These are phyloP conservation scores for Leucania comma DNA, from an alignment of 2,888 invertebrate genomes.

Conservation along the genomic window DNA sequence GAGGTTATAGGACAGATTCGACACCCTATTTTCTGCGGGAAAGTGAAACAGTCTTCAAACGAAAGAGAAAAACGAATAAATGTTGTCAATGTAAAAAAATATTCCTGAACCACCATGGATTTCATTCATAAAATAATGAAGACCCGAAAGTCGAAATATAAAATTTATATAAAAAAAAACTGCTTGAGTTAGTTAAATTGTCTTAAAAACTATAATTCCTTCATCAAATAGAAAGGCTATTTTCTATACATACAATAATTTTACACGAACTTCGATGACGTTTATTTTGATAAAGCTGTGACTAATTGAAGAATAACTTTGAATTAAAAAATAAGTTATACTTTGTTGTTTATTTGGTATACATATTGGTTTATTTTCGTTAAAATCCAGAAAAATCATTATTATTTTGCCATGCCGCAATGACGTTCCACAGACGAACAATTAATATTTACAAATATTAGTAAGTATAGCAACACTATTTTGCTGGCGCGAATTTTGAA, in stretches of 20 bases:
- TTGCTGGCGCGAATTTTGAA: constrained; percentile 31
- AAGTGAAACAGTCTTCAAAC: constrained; percentile 88
- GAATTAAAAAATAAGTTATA: background rate
- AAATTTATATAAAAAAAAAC: background rate
- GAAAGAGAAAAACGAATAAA: constrained; percentile 86
- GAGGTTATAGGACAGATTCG: constrained; percentile 91
- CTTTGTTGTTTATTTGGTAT: background rate
- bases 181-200: background rate
- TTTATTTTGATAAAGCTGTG: background rate
- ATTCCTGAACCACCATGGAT: constrained; percentile 60
- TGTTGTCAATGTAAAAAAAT: constrained; percentile 83
- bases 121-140: constrained; percentile 72
- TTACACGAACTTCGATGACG: background rate
- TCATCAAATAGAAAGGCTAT: background rate
- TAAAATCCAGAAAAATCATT: constrained; percentile 3
- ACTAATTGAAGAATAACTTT: background rate
- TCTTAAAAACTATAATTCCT: background rate
- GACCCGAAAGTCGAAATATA: constrained; percentile 4
- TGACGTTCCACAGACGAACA: constrained; percentile 8
- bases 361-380: background rate
- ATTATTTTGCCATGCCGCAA: constrained; percentile 35
- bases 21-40: constrained; percentile 91
- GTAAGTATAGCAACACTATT: constrained; percentile 42
- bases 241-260: constrained; percentile 2
- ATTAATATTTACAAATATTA: constrained; percentile 17